Base-by-base conservation (phyloP, 1,140 invertebrate species). In the Drosophila pectinifera region DNA sequence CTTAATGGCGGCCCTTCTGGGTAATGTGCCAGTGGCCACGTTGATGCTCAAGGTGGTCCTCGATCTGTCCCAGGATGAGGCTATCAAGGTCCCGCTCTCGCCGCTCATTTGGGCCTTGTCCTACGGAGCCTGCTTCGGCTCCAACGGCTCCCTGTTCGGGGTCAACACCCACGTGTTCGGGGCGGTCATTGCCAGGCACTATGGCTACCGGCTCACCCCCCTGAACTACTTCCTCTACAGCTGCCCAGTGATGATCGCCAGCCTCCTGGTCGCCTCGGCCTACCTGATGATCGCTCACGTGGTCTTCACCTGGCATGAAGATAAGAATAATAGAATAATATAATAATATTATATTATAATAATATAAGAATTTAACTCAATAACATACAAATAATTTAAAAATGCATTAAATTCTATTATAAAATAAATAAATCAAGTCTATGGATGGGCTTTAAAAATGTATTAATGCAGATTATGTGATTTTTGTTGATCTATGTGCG, bases 21-120 rank as follows among this genome's bases (percentile, higher is more conserved):
- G 96, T 79, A 97, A 97, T 78, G 95, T 97, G 43, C 95, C 96
- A 0, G 94, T 96, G n/a, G 95, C 95, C 0, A 96, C 95, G 2
- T 96, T 97, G 94, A 96, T 96, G 96, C 92, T 97, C 7, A 93
- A 94, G 45, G 94, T 97, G 34, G 93, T 95, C 0, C 94, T 94
- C 0, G 92, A 93, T 54, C 64, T 97, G 16, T 92, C 94, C 0
- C 90, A 94, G 18, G 94, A 95, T 78, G 64, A 82, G 0, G 91
- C 93, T 2, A 85, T 96, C 1, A 70, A 93, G 13, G 77, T 97
- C 8, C 95, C 95, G 0, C 69, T 96, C 8, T 92, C 94, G 26
- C 96, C 96, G 0, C 81, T 97, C 4, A 92, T 96, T 28, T 96
- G 95, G 94, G 94, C 96, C 1, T 82, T 97, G 3, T 94, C 95